Evolutionary conservation across 2,888 invertebrate species (phyloP), one percentile per base, ranked within the genome.

Genomic region (Epistrophe grossulariae): DNA sequence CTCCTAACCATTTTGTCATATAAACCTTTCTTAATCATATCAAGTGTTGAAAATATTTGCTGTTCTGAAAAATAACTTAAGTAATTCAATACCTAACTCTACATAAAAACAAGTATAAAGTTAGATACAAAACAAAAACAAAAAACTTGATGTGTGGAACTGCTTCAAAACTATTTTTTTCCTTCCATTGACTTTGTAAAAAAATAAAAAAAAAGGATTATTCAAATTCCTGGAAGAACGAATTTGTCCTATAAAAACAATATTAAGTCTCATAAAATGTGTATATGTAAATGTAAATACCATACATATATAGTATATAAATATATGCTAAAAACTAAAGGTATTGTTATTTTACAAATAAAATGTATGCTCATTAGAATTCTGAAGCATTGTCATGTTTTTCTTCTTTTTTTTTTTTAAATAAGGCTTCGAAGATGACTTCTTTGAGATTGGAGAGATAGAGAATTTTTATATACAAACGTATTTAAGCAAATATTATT

Each of bases 361-460:
- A 66, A 66, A 66, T 66, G 45, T 66, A 68, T 45, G 50, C 35
- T 68, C 68, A 68, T 68, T 50, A 68, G 68, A 19, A 68, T 68
- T 68, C 68, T 50, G 10, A 38, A n/a, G 38, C 50, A 50, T 50
- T 68, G 50, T 50, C 38, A 68, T 66, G 48, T 66, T 43, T n/a
- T 3, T 24, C 31, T 45, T 64, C 10, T 17, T 17, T 10, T 3
- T 24, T 45, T 45, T 64, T n/a, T 17, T 17, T 10, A 5, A 45
- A 43, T 10, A 45, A 15, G 10, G 8, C 9, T 45, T 28, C 15
- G 11, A 1, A 31, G 55, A 38, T 43, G 28, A 64, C 43, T 64
- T 43, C 10, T 15, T 24, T 10, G 28, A 24, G 1, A 24, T 24
- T 24, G 11, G 8, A 40, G 3, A 13, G 43, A 10, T 24, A 5